phyloP scores from a whole-genome alignment of 2,113 vertebrate species.

The Bungarus multicinctus region DNA sequence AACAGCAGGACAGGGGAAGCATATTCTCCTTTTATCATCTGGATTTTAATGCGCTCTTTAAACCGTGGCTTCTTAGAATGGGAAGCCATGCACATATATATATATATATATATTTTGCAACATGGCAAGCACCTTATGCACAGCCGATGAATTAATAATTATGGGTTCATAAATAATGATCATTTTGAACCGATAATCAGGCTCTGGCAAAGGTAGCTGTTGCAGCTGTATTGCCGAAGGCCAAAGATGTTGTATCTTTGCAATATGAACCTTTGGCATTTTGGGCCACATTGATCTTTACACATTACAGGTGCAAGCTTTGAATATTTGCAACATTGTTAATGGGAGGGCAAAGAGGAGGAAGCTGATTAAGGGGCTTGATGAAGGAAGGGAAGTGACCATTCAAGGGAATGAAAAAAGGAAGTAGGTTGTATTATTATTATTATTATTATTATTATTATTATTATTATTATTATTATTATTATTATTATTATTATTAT shows the following conservation, averaged over 20 bases:
- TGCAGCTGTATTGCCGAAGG: not conserved
- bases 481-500: not conserved
- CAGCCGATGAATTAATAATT: slow-evolving; percentile 16
- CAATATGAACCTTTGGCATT: not conserved
- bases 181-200: slow-evolving; percentile 1
- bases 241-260: not conserved
- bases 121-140: not conserved
- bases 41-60: not conserved
- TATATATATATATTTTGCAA: not conserved
- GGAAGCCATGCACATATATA: not conserved
- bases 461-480: not conserved
- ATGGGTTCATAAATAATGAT: slow-evolving; percentile 2
- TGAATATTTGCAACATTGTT: slow-evolving; percentile 6
- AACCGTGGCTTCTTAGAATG: not conserved
- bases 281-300: not conserved
- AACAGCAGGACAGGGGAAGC: not conserved
- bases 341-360: not conserved
- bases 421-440: not conserved
- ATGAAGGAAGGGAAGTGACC: not conserved
- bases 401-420: not conserved
- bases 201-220: not conserved
- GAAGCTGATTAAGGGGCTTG: not conserved
- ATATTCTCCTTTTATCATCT: not conserved
- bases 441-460: not conserved
- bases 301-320: not conserved